Evolutionary conservation across 2,888 invertebrate species (phyloP), one percentile per base, ranked within the genome.

Genomic region (Ormyrus pomaceus): DNA sequence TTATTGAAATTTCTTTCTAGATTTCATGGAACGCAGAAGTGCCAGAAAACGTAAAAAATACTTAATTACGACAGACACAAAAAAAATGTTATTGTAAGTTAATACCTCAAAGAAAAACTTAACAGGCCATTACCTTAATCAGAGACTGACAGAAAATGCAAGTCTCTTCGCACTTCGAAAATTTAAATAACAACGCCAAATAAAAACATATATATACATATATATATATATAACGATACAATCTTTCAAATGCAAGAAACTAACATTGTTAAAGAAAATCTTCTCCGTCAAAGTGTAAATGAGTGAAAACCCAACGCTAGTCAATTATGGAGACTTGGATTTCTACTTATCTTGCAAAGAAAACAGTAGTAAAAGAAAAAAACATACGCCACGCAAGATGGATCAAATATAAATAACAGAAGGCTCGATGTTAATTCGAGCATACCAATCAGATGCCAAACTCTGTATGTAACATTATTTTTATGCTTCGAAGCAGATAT

Each of bases 1-100:
- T 87, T 97, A 97, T 93, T 97, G 93, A 93, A 89, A 85, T 80
- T 85, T 80, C 65, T 75, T 77, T 55, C 53, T 78, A 19, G 72
- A 80, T 19, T 80, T 75, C 56, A 64, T 62, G 61, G 65, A 77
- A 55, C 55, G 71, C 66, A 74, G 74, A 77, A 73, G 55, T 53
- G 68, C 53, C 11, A 80, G 77, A 72, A 80, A 80, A 77, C 65
- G 71, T 34, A 76, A 13, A 69, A 72, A 56, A 71, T 66, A 73
- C 34, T 73, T 64, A 55, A 62, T 53, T 70, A 34, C 9, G 50
- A 46, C 64, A 62, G 48, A 51, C 45, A 19, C n/a, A n/a, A 8
- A 50, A 34, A 45, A 64, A 56, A 8, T 56, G 46, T 13, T 59
- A 53, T 34, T 61, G n/a, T 58, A 68, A 72, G 55, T 75, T 48